Conservation (phyloP, 2,797 vertebrate species). For the Alectoris magna region DNA sequence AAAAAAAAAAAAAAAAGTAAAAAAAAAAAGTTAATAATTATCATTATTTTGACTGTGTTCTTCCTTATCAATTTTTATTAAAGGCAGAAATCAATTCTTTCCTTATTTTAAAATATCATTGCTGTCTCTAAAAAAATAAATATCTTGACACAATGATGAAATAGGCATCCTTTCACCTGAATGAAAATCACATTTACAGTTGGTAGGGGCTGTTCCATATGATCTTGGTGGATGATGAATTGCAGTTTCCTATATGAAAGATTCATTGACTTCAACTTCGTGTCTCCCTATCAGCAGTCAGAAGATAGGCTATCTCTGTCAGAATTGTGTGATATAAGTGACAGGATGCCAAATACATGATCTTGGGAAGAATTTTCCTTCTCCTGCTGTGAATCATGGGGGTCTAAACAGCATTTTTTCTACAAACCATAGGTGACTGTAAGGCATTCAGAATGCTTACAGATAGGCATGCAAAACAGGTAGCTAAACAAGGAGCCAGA, state of each 20-base stretch:
- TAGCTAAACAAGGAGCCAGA: neutral
- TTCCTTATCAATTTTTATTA: neutral
- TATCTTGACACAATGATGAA: constrained; percentile 46
- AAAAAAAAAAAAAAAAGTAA: neutral
- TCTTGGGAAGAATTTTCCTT: constrained; percentile 30
- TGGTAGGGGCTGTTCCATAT: constrained; percentile 9
- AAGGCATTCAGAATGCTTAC: neutral
- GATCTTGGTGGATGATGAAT: constrained; percentile 35
- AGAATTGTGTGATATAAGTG: constrained; percentile 49
- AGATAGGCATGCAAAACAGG: neutral
- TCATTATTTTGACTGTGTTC: neutral
- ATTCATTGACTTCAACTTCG: constrained; percentile 55
- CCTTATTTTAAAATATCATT: constrained; percentile 54
- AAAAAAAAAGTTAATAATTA: neutral
- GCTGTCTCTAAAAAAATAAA: neutral
- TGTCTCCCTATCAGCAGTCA: constrained; percentile 46
- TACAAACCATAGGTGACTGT: neutral
- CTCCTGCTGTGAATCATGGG: constrained; percentile 2
- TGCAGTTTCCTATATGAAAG: constrained; percentile 23
- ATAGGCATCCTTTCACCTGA: constrained; percentile 17
- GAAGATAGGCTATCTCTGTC: constrained; percentile 59
- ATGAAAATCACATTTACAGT: neutral
- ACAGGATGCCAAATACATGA: constrained; percentile 56
- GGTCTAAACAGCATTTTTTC: neutral
- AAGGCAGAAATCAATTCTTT: neutral